Evolutionary conservation across 2,888 invertebrate genomes (phyloP).

Genomic region (Pomacea canaliculata): DNA sequence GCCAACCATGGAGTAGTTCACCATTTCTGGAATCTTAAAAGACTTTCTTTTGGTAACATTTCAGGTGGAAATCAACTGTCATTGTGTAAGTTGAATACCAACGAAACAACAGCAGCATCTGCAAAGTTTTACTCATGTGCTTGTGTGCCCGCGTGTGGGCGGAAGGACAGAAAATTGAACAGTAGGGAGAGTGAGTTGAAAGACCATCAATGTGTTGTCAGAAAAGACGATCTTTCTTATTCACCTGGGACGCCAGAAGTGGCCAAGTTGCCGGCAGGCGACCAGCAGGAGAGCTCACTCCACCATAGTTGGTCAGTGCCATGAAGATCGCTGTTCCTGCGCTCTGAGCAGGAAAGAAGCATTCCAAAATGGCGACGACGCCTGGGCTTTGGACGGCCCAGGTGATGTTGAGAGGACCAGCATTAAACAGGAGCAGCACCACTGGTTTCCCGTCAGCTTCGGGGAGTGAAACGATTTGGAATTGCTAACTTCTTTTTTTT

Average conservation of each 20-base stretch:
- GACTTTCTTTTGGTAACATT: too few species aligned
- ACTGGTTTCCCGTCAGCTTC: constrained; percentile 36
- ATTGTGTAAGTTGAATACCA: too few species aligned
- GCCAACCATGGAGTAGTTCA: constrained; percentile 56
- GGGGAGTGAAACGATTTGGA: background rate
- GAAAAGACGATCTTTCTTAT: background rate
- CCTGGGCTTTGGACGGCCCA: constrained; percentile 47
- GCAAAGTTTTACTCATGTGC: too few species aligned
- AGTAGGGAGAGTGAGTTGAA: too few species aligned
- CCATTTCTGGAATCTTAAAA: constrained; percentile 44
- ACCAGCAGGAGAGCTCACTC: constrained; percentile 57
- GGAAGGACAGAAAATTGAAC: too few species aligned
- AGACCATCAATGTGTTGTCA: too few species aligned
- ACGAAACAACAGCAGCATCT: too few species aligned
- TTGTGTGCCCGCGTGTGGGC: too few species aligned
- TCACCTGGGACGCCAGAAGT: constrained; percentile 17
- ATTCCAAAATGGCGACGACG: constrained; percentile 51
- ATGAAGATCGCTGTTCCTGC: constrained; percentile 58
- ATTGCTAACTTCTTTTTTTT: too few species aligned
- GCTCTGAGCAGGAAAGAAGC: constrained; percentile 64
- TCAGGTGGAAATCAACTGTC: too few species aligned
- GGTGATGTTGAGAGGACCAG: constrained; percentile 63
- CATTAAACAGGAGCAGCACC: constrained; percentile 59
- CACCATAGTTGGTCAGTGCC: constrained; percentile 46
- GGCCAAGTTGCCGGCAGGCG: constrained; percentile 65